A percentile compares a stretch with the other conserved stretches of the same genome.
Evolutionary conservation across 2,888 invertebrate genomes (phyloP).

Genomic region (Prenolepis imparis): DNA sequence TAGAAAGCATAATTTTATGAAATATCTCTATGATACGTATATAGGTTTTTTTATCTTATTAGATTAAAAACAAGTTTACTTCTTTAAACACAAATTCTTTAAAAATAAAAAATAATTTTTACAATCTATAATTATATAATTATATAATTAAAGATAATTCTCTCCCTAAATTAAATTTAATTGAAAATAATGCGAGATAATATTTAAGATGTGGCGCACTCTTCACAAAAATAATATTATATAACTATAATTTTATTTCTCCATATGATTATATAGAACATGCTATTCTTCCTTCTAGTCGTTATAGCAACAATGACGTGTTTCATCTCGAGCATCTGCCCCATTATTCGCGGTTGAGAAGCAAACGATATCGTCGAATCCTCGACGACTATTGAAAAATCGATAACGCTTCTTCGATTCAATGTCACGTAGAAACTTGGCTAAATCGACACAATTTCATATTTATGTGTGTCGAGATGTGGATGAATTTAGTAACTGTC

Average conservation of each 20-base stretch:
- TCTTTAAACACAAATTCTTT: too few relatives aligned
- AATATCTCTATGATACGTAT: too few relatives aligned
- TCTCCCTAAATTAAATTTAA: too few relatives aligned
- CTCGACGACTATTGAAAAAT: constrained; percentile 23
- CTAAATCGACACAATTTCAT: not conserved
- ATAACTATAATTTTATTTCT: not conserved
- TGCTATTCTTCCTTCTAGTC: not conserved
- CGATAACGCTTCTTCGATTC: not conserved
- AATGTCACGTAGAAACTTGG: not conserved
- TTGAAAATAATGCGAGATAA: too few relatives aligned
- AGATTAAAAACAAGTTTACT: too few relatives aligned
- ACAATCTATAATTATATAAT: too few relatives aligned
- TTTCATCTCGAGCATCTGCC: constrained; percentile 24
- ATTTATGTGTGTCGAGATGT: not conserved
- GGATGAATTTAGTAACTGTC: not conserved
- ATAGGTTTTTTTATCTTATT: too few relatives aligned
- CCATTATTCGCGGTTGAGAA: constrained; percentile 16
- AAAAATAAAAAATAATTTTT: too few relatives aligned
- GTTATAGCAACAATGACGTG: constrained; percentile 1
- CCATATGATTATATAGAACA: not conserved
- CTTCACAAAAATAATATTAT: not conserved
- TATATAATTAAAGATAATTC: too few relatives aligned
- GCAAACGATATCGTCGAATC: not conserved
- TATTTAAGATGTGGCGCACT: not conserved
- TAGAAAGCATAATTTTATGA: too few relatives aligned